phyloP scores from a whole-genome alignment of 2,113 vertebrate species.

The Peromyscus californicus region DNA sequence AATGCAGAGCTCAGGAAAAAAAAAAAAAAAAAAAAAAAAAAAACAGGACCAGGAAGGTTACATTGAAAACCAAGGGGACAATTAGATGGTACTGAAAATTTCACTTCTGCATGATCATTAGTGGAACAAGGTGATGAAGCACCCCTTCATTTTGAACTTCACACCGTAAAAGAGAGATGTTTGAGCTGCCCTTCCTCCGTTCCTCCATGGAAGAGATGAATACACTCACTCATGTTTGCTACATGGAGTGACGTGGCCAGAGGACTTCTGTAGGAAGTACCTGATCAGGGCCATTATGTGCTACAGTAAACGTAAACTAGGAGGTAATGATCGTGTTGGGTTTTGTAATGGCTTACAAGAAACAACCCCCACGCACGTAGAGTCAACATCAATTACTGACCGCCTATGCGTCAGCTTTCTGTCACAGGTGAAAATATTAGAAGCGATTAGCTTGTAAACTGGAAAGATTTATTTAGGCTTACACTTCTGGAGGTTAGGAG shows the following conservation, averaged over 20 bases:
- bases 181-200: neutral
- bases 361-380: neutral
- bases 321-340: neutral
- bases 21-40: neutral
- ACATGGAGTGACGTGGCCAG: neutral
- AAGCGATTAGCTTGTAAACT: neutral
- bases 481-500: neutral
- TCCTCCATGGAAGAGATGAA: neutral
- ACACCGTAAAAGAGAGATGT: neutral
- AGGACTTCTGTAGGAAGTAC: neutral
- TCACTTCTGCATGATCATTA: neutral
- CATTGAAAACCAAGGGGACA: conserved; percentile 40
- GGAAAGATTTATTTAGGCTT: neutral
- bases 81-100: neutral
- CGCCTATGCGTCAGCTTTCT: neutral
- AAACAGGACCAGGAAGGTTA: neutral
- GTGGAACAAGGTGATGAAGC: conserved; percentile 15
- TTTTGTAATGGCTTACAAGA: neutral
- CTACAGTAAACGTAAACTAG: neutral
- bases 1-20: conserved; percentile 46
- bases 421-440: neutral
- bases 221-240: neutral
- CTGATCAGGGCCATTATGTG: neutral
- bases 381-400: neutral
- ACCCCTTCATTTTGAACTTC: conserved; percentile 13